Evolutionary conservation across 2,797 vertebrate species (phyloP).

Genomic region (Ammospiza maritima): DNA sequence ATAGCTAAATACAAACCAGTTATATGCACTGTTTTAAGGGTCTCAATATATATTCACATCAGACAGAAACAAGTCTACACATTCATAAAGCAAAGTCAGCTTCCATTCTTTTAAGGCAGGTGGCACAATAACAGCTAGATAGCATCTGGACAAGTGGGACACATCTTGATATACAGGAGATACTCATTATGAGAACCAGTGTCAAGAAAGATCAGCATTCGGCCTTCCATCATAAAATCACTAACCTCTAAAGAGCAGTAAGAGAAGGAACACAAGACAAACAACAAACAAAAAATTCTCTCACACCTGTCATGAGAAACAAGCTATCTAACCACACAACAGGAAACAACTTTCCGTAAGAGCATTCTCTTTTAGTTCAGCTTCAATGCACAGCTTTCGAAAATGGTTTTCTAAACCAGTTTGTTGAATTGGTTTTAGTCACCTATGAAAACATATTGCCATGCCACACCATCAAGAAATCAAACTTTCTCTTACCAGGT

Average conservation of each 20-base stretch:
- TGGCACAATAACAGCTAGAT: neutral
- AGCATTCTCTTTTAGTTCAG: neutral
- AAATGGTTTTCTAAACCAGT: neutral
- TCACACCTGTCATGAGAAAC: neutral
- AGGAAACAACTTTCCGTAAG: neutral
- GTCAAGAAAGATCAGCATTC: neutral
- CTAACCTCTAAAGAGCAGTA: neutral
- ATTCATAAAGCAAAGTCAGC: neutral
- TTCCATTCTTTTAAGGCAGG: neutral
- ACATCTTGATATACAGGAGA: neutral
- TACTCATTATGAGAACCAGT: neutral
- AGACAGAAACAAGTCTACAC: neutral
- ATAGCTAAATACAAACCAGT: neutral
- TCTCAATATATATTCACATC: neutral
- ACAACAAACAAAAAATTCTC: neutral
- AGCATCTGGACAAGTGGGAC: neutral
- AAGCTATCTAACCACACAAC: neutral
- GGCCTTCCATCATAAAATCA: neutral
- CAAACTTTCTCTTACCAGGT: neutral
- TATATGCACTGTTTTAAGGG: neutral
- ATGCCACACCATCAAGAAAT: neutral
- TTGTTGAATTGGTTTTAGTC: neutral
- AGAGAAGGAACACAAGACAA: neutral
- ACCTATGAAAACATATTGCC: neutral
- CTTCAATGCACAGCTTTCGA: neutral